Evolutionary conservation across 1,140 invertebrate species (phyloP), one percentile per base, ranked within the genome.

Genomic region (Drosophila sulfurigaster): DNA sequence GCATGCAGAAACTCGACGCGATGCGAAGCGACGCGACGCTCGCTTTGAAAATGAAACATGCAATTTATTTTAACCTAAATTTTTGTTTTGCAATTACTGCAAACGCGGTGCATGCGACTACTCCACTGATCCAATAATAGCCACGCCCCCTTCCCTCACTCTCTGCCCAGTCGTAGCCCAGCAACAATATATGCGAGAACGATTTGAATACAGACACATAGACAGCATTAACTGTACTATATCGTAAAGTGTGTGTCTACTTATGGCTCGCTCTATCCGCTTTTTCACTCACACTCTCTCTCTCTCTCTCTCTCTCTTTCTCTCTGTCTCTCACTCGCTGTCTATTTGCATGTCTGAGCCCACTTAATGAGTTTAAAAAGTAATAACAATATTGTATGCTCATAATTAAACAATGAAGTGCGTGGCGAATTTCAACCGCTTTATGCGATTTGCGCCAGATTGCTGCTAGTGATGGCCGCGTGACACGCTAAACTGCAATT

Each of bases 1-100:
- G 81, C 81, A 82, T 82, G 81, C 64, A 28, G 64, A 13, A 45
- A 54, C 56, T 46, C 56, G 38, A 51, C 15, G n/a, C 49, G 20
- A 45, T 25, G 52, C 48, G 15, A 58, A 52, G 49, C 46, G 48
- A 49, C 10, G n/a, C 52, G 32, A 56, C 13, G 11, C 15, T 56
- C 32, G 52, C 32, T 38, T 38, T 57, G 41, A 70, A 79, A 87
- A 74, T 63, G 76, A 82, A 87, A 87, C 82, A 82, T 82, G 83
- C 66, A 79, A 87, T 86, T 86, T 86, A 76, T 87, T 82, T 79
- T 87, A 86, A 86, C 82, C 82, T 66, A 82, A 82, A 87, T 87
- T 71, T 62, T 78, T 56, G 54, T 76, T 71, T 66, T 65, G 79
- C 82, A 82, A 86, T 78, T 79, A 81, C 68, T 64, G 59, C 5